phyloP scores from a whole-genome alignment of 2,113 vertebrate genomes.

The Pachyramphus minor region DNA sequence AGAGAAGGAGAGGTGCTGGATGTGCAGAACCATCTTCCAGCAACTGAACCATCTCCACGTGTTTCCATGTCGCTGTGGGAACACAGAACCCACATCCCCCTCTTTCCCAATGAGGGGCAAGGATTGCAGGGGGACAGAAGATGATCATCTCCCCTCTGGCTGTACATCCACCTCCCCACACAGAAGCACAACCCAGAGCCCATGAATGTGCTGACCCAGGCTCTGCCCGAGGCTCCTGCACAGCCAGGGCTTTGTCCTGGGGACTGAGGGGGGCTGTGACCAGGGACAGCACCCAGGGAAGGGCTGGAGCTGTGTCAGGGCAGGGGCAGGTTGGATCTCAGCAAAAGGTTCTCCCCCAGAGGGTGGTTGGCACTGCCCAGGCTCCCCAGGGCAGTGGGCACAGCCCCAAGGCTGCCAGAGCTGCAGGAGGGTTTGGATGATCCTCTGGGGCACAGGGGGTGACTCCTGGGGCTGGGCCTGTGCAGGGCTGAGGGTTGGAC shows the following conservation, averaged over 20 bases:
- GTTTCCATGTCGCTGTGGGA: too few relatives aligned
- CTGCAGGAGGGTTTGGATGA: neutral
- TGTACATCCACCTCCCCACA: rapidly evolving
- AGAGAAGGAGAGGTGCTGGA: neutral
- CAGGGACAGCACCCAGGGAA: neutral
- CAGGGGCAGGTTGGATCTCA: neutral
- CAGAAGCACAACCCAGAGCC: neutral
- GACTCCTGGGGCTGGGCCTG: neutral
- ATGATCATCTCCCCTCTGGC: neutral
- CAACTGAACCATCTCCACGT: neutral
- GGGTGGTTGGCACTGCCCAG: too few relatives aligned
- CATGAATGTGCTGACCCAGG: rapidly evolving
- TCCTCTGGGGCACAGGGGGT: neutral
- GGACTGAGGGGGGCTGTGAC: neutral
- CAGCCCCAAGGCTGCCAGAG: neutral
- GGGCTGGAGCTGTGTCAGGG: neutral
- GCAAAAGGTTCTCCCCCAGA: too few relatives aligned
- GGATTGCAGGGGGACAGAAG: neutral
- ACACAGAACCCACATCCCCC: neutral
- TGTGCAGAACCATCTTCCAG: neutral
- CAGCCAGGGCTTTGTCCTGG: neutral
- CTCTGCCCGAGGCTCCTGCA: neutral
- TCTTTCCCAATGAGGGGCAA: neutral
- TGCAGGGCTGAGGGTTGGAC: neutral
- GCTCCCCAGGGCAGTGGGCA: neutral